Conservation (phyloP, 2,888 invertebrate genomes). For the Apodemia zela region DNA sequence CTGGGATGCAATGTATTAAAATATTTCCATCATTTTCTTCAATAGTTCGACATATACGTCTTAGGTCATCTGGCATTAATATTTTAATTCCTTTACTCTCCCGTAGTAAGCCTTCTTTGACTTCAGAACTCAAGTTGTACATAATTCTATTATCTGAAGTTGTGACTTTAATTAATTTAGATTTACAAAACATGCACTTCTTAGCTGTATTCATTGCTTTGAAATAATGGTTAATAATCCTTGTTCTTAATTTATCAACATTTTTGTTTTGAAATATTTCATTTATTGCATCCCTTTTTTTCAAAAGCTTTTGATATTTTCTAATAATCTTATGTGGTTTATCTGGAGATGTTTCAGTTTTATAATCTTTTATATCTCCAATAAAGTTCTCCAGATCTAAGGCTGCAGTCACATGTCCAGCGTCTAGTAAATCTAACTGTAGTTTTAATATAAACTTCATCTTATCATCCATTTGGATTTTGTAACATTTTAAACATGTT, state of each 20-base stretch:
- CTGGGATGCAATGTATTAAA: conserved; percentile 85
- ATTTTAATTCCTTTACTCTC: conserved; percentile 61
- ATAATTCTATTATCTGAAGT: conserved; percentile 82
- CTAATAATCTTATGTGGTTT: conserved; percentile 65
- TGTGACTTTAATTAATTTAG: conserved; percentile 74
- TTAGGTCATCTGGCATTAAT: conserved; percentile 84
- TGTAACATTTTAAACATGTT: conserved; percentile 86
- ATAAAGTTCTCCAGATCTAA: conserved; percentile 81
- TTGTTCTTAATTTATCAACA: conserved; percentile 67
- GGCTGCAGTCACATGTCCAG: conserved; percentile 87
- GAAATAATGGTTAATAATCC: conserved; percentile 64
- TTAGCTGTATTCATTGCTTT: conserved; percentile 65
- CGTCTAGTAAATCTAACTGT: conserved; percentile 86
- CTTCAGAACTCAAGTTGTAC: conserved; percentile 51
- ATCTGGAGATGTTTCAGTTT: conserved; percentile 59
- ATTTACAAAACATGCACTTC: conserved; percentile 78
- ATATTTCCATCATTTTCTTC: conserved; percentile 87
- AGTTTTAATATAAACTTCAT: conserved; percentile 81
- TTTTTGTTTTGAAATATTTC: conserved; percentile 69
- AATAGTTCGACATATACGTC: conserved; percentile 84
- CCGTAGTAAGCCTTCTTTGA: conserved; percentile 22
- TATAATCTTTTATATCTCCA: conserved; percentile 52
- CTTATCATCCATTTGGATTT: conserved; percentile 80
- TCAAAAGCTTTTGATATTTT: conserved; percentile 57
- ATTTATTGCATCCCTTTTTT: conserved; percentile 48